Percentiles rank a stretch among this genome's conserved stretches.
Evolutionary conservation across 1,140 invertebrate genomes (phyloP).

Genomic region (Nylanderia fulva): DNA sequence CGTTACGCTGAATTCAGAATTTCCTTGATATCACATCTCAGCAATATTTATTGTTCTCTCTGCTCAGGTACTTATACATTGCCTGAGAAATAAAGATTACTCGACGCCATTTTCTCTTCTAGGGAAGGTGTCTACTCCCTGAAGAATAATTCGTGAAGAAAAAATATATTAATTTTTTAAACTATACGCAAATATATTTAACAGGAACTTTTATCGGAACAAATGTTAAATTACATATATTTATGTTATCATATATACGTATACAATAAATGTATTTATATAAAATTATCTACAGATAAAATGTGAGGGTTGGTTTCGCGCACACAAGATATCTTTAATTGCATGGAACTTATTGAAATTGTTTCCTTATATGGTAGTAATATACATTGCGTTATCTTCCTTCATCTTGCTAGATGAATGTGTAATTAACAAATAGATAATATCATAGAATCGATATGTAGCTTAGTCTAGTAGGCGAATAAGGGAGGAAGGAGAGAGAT

Average conservation of each 20-base stretch:
- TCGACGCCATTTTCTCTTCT: not conserved
- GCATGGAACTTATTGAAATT: not conserved
- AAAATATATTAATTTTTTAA: not conserved
- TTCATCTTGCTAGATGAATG: not conserved
- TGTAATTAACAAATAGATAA: conserved; percentile 47
- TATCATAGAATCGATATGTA: conserved; percentile 43
- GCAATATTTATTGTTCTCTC: conserved; percentile 46
- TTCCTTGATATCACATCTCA: conserved; percentile 40
- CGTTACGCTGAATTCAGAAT: conserved; percentile 56
- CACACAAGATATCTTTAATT: not conserved
- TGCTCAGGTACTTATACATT: not conserved
- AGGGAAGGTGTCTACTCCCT: not conserved
- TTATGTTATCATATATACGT: not conserved
- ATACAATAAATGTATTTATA: not conserved
- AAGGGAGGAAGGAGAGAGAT: conserved; percentile 62
- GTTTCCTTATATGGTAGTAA: not conserved
- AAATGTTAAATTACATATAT: not conserved
- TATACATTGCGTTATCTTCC: not conserved
- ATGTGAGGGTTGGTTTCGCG: not conserved
- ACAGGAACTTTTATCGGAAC: not conserved
- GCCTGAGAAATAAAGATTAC: not conserved
- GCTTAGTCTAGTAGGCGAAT: conserved; percentile 39
- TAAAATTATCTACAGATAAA: not conserved
- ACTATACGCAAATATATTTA: not conserved
- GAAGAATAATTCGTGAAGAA: not conserved